Evolutionary conservation across 1,140 invertebrate genomes (phyloP).

Genomic region (Cotesia vestalis): DNA sequence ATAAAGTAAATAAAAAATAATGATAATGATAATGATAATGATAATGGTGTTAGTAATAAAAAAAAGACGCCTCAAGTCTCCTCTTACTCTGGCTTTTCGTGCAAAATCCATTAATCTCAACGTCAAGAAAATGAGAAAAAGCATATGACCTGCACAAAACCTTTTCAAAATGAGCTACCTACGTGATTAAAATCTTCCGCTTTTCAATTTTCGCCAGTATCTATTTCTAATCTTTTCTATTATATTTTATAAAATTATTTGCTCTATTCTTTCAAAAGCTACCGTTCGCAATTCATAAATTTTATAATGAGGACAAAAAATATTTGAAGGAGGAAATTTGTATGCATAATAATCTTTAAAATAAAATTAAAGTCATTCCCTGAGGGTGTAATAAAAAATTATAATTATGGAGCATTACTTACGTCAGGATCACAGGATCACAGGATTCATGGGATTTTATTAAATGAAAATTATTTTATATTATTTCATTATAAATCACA

Average conservation of each 20-base stretch:
- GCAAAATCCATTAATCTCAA: constrained; percentile 39
- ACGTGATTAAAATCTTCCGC: constrained; percentile 40
- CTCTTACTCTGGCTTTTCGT: constrained; percentile 31
- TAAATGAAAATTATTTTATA: neutral
- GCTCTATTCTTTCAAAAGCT: too few relatives aligned
- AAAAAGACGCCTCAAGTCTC: neutral
- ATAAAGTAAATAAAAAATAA: constrained; percentile 26
- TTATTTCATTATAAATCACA: neutral
- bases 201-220: neutral
- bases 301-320: too few relatives aligned
- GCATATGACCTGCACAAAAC: constrained; percentile 10
- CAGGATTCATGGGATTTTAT: constrained; percentile 1
- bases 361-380: too few relatives aligned
- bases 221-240: too few relatives aligned
- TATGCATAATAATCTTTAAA: too few relatives aligned
- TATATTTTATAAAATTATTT: too few relatives aligned
- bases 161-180: constrained; percentile 1
- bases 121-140: constrained; percentile 16
- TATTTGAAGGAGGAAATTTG: too few relatives aligned
- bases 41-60: too few relatives aligned
- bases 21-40: too few relatives aligned
- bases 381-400: too few relatives aligned
- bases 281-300: too few relatives aligned
- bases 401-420: too few relatives aligned
- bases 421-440: neutral